Evolutionary conservation across 2,888 invertebrate genomes (phyloP), one percentile per base, ranked within the genome.

Genomic region (Melitaea athalia): DNA sequence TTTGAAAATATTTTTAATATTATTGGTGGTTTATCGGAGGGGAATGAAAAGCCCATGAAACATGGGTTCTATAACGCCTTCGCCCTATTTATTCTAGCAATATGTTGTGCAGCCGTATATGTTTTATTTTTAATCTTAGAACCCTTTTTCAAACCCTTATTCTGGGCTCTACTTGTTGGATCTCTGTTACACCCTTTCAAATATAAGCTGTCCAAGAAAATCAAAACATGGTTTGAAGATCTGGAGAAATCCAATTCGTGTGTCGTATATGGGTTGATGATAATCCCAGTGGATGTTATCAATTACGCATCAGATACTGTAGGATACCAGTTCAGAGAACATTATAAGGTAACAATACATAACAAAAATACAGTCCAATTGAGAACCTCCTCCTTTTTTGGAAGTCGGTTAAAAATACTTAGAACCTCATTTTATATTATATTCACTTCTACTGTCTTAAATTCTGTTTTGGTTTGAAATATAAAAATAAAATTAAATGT

Each of bases 81-180:
- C 70, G 97, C 97, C n/a, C 89, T 97, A 65, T 94, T 97, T 77
- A 93, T 97, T 74, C 90, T 97, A 71, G 91, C 94, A 55, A 85
- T 96, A 62, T 94, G 95, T 76, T 94, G 94, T 81, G 94, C 94
- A 49, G 96, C 96, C 15, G 93, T 95, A 53, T 96, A 95, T 83
- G 96, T 97, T 1, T 93, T 98, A 8, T 98, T 97, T 86, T 94
- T 97, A 72, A 96, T 98, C 75, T 91, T 99, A 43, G 96, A 97
- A 78, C 98, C 98, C 0, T 99, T 99, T 87, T 95, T 99, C 47
- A 96, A 97, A 76, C 99, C 99, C 0, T 88, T 99, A 64, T 94
- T 99, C 76, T 99, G 99, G 99, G 99, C 99, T 0, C 93, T 98
- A 67, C 92, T 99, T 45, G 97, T 98, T 79, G 99, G 99, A n/a